Evolutionary conservation across 2,797 vertebrate genomes (phyloP), one percentile per base, ranked within the genome.

Genomic region (Phaenicophaeus curvirostris): DNA sequence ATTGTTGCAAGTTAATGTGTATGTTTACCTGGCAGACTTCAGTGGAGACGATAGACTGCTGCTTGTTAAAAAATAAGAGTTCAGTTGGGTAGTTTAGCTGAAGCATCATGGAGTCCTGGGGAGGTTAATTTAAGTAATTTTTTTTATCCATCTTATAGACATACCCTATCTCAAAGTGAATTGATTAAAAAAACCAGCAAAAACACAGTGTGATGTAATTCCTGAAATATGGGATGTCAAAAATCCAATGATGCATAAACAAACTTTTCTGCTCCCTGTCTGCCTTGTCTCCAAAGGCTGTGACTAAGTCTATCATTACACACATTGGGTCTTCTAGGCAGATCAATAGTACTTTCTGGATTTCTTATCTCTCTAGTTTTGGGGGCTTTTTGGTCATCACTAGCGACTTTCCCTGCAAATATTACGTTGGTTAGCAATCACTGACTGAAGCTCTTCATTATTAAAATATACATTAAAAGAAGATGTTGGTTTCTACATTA

Each of bases 401-500:
- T 35, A 25, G 16, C 53, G 28, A 63, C 13, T 72, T 72, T 86
- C 48, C 35, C 28, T 72, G 39, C 37, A 15, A 82, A 58, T 6
- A 30, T 20, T 66, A 19, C 9, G 13, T 35, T 85, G 19, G 11
- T 72, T 39, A 86, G 11, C 17, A 87, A 62, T 58, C 30, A 71
- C 11, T 23, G 21, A 31, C 2, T 80, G 35, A 84, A 84, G 11
- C 8, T 59, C 37, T 50, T 53, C 18, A 35, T 51, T 75, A 31
- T 41, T 51, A 62, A 88, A 72, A 79, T 59, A 33, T 3, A 27
- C 42, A 77, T 2, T 5, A 31, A n/a, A 87, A 65, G 54, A 31
- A 65, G 24, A 41, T 0, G 0, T 23, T 54, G 6, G 2, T 46
- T n/a, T 46, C 10, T 27, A 51, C 6, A 54, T 37, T 53, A 48